These are phyloP conservation scores for Hassar affinis DNA, from an alignment of 2,113 vertebrate species.

Conservation along the genomic window DNA sequence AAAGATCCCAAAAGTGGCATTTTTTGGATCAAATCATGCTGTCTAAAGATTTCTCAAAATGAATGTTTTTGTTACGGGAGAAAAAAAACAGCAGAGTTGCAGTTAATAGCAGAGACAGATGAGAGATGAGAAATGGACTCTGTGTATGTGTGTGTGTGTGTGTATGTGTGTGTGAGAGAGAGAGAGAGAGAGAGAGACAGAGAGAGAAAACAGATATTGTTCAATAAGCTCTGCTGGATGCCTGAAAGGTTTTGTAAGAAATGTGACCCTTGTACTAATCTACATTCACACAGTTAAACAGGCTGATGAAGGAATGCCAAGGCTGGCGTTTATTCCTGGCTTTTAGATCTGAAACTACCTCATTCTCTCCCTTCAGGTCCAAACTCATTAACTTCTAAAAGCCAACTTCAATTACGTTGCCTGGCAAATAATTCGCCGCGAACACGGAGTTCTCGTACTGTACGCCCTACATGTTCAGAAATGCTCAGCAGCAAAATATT, in stretches of 20 bases:
- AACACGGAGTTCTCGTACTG: conserved; percentile 38
- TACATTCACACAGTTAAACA: conserved; percentile 63
- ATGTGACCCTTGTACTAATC: conserved; percentile 75
- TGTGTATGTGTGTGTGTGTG: background rate
- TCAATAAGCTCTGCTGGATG: conserved; percentile 42
- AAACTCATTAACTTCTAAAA: conserved; percentile 71
- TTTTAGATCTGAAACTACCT: conserved; percentile 74
- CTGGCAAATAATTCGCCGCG: conserved; percentile 49
- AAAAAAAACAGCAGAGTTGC: conserved; percentile 2
- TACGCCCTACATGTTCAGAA: conserved; percentile 35
- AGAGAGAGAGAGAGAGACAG: too few relatives aligned
- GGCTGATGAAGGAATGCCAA: conserved; percentile 66
- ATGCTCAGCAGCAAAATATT: conserved; percentile 43
- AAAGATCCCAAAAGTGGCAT: background rate
- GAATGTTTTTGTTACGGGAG: background rate
- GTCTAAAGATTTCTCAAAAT: background rate
- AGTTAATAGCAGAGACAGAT: conserved; percentile 37
- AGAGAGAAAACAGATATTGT: conserved; percentile 44
- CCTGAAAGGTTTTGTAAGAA: conserved; percentile 67
- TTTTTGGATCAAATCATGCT: conserved; percentile 23
- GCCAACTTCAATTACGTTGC: conserved; percentile 58
- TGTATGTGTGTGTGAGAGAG: background rate
- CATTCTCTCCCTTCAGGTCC: conserved; percentile 69
- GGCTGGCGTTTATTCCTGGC: conserved; percentile 71
- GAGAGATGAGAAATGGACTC: conserved; percentile 19